Percentiles rank a stretch among this genome's conserved stretches.
These are phyloP conservation scores for Puma concolor DNA, from an alignment of 2,113 vertebrate genomes.

Conservation along the genomic window DNA sequence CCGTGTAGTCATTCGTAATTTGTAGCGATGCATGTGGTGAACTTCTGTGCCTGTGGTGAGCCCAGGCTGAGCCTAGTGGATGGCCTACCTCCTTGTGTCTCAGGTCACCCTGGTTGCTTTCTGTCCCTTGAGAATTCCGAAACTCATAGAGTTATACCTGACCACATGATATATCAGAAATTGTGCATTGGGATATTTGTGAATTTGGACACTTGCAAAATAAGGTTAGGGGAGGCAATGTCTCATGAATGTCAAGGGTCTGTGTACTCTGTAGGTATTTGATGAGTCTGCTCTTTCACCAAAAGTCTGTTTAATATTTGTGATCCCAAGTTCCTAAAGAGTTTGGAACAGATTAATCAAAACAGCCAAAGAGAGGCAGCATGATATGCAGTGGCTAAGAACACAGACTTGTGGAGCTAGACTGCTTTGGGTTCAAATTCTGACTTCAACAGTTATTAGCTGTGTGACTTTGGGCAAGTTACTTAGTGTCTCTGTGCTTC, in stretches of 20 bases:
- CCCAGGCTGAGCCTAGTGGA: not conserved
- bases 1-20: not conserved
- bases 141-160: not conserved
- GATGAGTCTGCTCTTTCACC: not conserved
- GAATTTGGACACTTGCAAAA: not conserved
- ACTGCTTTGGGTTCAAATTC: not conserved
- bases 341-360: not conserved
- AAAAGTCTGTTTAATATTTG: not conserved
- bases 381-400: not conserved
- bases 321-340: not conserved
- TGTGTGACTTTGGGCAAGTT: not conserved
- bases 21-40: not conserved
- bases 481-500: not conserved
- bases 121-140: not conserved
- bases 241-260: not conserved
- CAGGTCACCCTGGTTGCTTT: not conserved
- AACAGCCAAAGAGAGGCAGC: not conserved
- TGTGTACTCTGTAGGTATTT: not conserved
- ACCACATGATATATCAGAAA: not conserved
- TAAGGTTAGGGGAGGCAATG: not conserved
- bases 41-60: not conserved
- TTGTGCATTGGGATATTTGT: not conserved
- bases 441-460: not conserved
- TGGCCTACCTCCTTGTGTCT: rapidly evolving
- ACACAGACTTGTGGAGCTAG: not conserved